phyloP scores from a whole-genome alignment of 2,113 vertebrate species.

The Choloepus hoffmanni region DNA sequence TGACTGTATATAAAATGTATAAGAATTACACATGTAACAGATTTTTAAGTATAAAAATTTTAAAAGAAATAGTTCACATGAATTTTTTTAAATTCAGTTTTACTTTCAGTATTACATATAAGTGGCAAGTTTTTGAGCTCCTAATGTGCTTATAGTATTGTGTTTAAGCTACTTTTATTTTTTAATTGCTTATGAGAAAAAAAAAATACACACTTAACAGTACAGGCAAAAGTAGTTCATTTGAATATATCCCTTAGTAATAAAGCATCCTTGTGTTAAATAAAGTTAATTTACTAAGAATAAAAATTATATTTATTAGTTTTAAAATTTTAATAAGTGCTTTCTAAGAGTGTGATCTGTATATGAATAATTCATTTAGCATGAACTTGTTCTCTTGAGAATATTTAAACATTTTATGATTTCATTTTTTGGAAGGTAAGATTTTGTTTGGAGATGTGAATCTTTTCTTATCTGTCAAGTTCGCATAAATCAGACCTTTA shows the following conservation, averaged over 20 bases:
- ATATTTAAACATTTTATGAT: background rate
- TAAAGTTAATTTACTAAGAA: constrained; percentile 43
- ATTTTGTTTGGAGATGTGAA: background rate
- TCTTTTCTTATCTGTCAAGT: background rate
- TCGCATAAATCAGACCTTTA: constrained; percentile 26
- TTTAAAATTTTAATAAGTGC: constrained; percentile 30
- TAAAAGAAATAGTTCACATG: background rate
- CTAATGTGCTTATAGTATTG: background rate
- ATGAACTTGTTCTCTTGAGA: background rate
- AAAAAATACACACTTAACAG: background rate
- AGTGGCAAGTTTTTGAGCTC: background rate
- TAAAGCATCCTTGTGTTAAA: background rate
- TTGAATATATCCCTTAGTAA: background rate
- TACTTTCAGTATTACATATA: background rate
- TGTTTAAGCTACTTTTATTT: background rate
- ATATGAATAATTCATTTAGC: background rate
- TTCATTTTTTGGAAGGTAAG: constrained; percentile 34
- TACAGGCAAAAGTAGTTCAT: background rate
- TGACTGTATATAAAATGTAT: background rate
- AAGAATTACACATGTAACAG: background rate
- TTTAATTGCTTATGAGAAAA: constrained; percentile 28
- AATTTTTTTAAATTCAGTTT: constrained; percentile 28
- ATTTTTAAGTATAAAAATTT: background rate
- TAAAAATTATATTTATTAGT: constrained; percentile 23
- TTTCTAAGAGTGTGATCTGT: background rate